Evolutionary conservation across 2,888 invertebrate species (phyloP), one percentile per base, ranked within the genome.

Genomic region (Congeria kusceri): DNA sequence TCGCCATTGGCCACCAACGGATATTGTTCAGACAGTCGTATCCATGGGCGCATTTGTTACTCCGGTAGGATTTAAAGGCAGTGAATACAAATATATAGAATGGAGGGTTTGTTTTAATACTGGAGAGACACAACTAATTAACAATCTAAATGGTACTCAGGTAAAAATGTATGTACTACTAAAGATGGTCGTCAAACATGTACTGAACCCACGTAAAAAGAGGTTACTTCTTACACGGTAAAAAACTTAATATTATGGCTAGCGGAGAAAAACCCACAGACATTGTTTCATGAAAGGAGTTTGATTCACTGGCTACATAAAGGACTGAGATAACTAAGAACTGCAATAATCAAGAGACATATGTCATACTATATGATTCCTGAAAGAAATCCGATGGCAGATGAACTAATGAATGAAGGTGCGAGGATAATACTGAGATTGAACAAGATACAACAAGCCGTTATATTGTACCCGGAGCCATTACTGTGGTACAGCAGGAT

Each of bases 191-290:
- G 23, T 62, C 7, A 74, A 67, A 46, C 23, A 20, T 18, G 61
- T 67, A 32, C 27, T 74, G 9, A 66, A 53, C 39, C 61, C 27
- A 11, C n/a, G 53, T 18, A 61, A 62, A 23, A 20, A 18, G 61
- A 49, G 18, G 44, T 74, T 5, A 67, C 73, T 27, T 74, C 73
- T 9, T 74, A 66, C 23, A 29, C 67, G 5, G 67, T 74, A 62
- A 74, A 74, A 29, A 74, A 74, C 44, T 29, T 74, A 9, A 25
- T 74, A 13, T 29, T 74, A 11, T 74, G 73, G 73, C 20, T 67
- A 20, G 28, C 49, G 18, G 73, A 74, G 20, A 23, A 46, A 4
- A 32, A 23, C 13, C 67, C 73, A 3, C 5, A 28, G n/a, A 4
- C 4, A n/a, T 15, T 44, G 25, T 74, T 74, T 44, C 25, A 49